Percentiles rank a stretch among this genome's conserved stretches.
Evolutionary conservation across 2,797 vertebrate species (phyloP).

Genomic region (Sebastes trivittatus): DNA sequence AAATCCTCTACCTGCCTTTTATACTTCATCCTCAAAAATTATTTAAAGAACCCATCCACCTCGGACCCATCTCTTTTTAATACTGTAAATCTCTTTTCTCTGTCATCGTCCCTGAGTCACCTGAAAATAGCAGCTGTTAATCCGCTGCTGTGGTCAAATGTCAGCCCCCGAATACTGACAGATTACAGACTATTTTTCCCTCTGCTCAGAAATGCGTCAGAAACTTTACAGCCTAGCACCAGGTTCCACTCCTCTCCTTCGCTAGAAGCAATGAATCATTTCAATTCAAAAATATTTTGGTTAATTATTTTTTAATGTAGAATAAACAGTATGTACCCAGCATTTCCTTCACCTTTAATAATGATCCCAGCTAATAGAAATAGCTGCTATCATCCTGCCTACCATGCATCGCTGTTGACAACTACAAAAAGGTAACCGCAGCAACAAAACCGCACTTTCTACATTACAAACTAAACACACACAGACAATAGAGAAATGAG

Average conservation of each 20-base stretch:
- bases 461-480: neutral
- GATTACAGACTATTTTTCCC: constrained; percentile 13
- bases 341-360: neutral
- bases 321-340: neutral
- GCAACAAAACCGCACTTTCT: neutral
- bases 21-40: constrained; percentile 31
- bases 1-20: constrained; percentile 51
- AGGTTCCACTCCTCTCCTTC: neutral
- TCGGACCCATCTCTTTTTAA: constrained; percentile 29
- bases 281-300: neutral
- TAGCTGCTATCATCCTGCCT: neutral
- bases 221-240: neutral
- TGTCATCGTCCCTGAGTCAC: constrained; percentile 18
- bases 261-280: constrained; percentile 11
- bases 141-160: constrained; percentile 26
- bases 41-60: constrained; percentile 34
- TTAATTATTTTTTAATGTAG: neutral
- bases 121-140: constrained; percentile 34
- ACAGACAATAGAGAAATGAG: neutral
- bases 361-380: constrained; percentile 6
- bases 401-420: neutral
- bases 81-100: constrained; percentile 31
- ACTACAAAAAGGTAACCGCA: neutral
- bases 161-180: constrained; percentile 11
- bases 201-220: constrained; percentile 5